phyloP scores from a whole-genome alignment of 2,113 vertebrate species.

The Aphelocoma coerulescens region DNA sequence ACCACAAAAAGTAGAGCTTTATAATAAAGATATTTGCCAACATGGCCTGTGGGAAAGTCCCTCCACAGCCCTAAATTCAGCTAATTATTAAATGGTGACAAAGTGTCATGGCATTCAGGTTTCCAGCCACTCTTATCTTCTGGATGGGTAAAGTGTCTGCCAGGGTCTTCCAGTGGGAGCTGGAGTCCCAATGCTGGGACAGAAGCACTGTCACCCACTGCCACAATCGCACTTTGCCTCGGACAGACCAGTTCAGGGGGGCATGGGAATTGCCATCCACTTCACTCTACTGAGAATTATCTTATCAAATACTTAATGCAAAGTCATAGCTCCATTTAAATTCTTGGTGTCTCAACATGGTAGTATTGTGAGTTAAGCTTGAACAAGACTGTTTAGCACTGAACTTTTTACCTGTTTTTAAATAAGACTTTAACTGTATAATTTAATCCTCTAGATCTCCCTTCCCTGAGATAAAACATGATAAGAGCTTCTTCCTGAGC shows the following conservation, averaged over 20 bases:
- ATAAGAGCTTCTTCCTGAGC: neutral
- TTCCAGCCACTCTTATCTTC: neutral
- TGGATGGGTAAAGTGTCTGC: neutral
- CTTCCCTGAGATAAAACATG: neutral
- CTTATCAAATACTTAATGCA: neutral
- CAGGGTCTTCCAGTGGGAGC: neutral
- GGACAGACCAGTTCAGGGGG: neutral
- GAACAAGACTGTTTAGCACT: neutral
- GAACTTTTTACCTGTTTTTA: neutral
- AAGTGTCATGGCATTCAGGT: neutral
- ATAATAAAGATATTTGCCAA: neutral
- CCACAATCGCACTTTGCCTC: fast-evolving
- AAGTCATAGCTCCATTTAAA: neutral
- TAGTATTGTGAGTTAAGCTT: neutral
- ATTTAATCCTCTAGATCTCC: neutral
- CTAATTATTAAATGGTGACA: neutral
- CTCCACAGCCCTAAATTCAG: neutral
- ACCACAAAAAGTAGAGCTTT: neutral
- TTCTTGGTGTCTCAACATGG: neutral
- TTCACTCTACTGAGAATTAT: neutral
- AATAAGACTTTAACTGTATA: neutral
- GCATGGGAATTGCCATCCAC: neutral
- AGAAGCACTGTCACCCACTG: neutral
- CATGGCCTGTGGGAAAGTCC: neutral
- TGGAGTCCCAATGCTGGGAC: neutral